phyloP scores from a whole-genome alignment of 2,113 vertebrate genomes.

The Furnarius figulus region DNA sequence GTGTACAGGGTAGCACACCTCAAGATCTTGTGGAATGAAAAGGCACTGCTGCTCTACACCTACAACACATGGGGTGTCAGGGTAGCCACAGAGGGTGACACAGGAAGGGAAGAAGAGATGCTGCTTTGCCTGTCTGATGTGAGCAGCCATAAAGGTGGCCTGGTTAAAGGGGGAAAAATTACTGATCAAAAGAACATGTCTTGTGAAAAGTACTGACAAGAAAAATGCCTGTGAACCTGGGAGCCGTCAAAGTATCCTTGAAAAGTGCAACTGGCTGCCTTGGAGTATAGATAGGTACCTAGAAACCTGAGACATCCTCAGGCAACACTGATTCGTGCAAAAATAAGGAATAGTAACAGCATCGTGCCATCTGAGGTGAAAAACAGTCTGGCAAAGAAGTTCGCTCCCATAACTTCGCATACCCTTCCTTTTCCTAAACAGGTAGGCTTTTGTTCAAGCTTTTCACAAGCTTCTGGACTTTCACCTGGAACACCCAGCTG shows the following conservation, averaged over 20 bases:
- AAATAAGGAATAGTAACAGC: neutral
- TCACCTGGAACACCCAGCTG: neutral
- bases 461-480: neutral
- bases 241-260: neutral
- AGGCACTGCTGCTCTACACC: neutral
- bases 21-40: neutral
- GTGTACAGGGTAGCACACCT: neutral
- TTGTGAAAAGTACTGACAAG: neutral
- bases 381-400: neutral
- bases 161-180: neutral
- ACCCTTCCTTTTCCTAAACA: neutral
- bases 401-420: neutral
- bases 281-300: neutral
- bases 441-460: neutral
- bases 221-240: neutral
- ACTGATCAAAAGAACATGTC: neutral
- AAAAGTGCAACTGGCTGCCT: neutral
- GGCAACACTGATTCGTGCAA: neutral
- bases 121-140: neutral
- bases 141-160: neutral
- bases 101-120: neutral
- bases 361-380: neutral
- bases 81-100: rapidly evolving
- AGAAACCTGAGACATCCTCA: neutral
- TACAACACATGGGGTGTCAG: neutral